Evolutionary conservation across 92 coral and sea anemone species (phyloP).

Genomic region (Porites evermanni): DNA sequence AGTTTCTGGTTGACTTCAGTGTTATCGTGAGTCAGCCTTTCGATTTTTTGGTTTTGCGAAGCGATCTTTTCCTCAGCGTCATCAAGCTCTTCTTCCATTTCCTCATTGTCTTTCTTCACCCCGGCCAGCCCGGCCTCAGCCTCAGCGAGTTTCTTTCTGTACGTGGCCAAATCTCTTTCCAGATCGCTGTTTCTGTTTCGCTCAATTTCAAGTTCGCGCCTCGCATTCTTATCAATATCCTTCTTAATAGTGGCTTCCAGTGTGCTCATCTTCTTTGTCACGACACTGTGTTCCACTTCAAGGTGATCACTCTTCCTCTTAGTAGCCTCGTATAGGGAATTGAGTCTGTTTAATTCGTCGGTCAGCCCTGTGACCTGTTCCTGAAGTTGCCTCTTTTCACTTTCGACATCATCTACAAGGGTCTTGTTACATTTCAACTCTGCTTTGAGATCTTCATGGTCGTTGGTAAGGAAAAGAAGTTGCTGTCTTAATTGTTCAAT

Average conservation of each 20-base stretch:
- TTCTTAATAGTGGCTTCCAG: slow-evolving; percentile 68
- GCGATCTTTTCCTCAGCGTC: slow-evolving; percentile 75
- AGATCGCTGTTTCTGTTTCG: slow-evolving; percentile 77
- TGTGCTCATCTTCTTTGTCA: slow-evolving; percentile 81
- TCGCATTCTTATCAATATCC: slow-evolving; percentile 72
- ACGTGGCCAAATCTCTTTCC: slow-evolving; percentile 75
- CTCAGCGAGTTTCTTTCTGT: slow-evolving; percentile 78
- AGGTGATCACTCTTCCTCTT: slow-evolving; percentile 80
- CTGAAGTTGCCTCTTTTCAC: slow-evolving; percentile 81
- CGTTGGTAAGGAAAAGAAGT: slow-evolving; percentile 74
- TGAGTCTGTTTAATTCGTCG: slow-evolving; percentile 82
- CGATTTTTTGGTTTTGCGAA: slow-evolving; percentile 71
- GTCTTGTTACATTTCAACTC: slow-evolving; percentile 77
- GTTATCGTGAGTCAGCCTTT: slow-evolving; percentile 73
- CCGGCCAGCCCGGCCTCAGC: slow-evolving; percentile 77
- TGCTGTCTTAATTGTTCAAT: slow-evolving; percentile 86
- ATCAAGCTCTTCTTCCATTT: slow-evolving; percentile 88
- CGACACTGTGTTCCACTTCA: slow-evolving; percentile 84
- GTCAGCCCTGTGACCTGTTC: slow-evolving; percentile 75
- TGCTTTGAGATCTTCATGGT: slow-evolving; percentile 80
- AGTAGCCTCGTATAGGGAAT: slow-evolving; percentile 67
- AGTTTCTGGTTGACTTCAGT: slow-evolving; percentile 53
- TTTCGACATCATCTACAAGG: slow-evolving; percentile 79
- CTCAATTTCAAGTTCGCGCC: slow-evolving; percentile 83
- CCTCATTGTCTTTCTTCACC: slow-evolving; percentile 84